A percentile compares a stretch with the other conserved stretches of the same genome.
These are phyloP conservation scores for Grapholita molesta DNA, from an alignment of 1,140 invertebrate species.

Conservation along the genomic window DNA sequence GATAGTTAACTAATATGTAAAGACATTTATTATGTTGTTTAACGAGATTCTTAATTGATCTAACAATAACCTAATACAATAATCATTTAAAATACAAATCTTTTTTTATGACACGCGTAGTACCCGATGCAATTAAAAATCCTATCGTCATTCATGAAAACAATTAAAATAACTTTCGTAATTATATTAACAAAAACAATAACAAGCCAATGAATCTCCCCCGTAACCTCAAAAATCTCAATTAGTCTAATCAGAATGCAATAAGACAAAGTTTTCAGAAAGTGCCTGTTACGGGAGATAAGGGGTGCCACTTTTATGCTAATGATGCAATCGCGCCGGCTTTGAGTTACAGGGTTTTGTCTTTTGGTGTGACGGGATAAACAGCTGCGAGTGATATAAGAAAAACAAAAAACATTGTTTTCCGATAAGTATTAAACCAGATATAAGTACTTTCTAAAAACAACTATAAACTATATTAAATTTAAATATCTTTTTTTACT, in stretches of 20 bases:
- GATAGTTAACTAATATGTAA: no score
- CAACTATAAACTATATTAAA: no score
- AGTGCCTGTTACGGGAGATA: constrained; percentile 63
- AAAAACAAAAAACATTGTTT: not conserved
- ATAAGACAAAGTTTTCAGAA: constrained; percentile 71
- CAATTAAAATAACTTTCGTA: not conserved
- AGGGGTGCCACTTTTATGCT: constrained; percentile 67
- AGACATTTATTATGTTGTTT: no score
- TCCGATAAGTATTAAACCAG: no score
- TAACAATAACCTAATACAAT: no score
- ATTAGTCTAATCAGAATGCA: constrained; percentile 66
- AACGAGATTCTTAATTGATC: no score
- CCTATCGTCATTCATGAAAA: no score
- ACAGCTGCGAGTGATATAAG: not conserved
- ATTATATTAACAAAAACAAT: constrained; percentile 14
- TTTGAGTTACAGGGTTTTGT: constrained; percentile 29
- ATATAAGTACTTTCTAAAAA: no score
- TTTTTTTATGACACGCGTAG: no score
- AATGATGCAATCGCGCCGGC: constrained; percentile 46
- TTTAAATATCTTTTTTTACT: no score
- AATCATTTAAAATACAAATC: no score
- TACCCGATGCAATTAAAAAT: no score
- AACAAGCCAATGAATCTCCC: constrained; percentile 28
- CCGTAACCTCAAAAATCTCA: constrained; percentile 53
- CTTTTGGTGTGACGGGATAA: not conserved